A percentile compares a stretch with the other conserved stretches of the same genome.
Evolutionary conservation across 2,113 vertebrate species (phyloP).

Genomic region (Phalacrocorax aristotelis): DNA sequence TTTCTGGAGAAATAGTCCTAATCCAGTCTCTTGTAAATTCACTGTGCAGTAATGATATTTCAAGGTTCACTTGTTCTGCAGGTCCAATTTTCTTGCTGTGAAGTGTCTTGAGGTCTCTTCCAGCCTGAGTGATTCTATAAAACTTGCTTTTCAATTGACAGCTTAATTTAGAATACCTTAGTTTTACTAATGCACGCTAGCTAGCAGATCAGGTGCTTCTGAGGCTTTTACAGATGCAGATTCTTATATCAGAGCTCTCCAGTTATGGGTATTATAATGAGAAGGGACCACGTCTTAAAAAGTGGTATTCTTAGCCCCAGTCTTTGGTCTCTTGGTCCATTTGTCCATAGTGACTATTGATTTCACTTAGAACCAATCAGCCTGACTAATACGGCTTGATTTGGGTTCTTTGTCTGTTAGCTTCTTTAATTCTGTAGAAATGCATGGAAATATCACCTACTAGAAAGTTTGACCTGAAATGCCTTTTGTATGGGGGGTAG

Average conservation of each 20-base stretch:
- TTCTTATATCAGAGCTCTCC: neutral
- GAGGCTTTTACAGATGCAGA: slow-evolving; percentile 36
- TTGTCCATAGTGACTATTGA: slow-evolving; percentile 54
- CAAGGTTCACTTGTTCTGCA: slow-evolving; percentile 29
- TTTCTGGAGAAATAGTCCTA: neutral
- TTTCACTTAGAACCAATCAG: slow-evolving; percentile 46
- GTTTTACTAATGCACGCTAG: neutral
- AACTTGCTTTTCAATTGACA: slow-evolving; percentile 26
- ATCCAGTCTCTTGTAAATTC: neutral
- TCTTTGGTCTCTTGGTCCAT: slow-evolving; percentile 61
- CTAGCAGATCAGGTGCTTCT: neutral
- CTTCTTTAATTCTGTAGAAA: slow-evolving; percentile 66
- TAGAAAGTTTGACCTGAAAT: slow-evolving; percentile 60
- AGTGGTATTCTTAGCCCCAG: slow-evolving; percentile 20
- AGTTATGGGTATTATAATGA: neutral
- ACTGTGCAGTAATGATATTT: slow-evolving; percentile 12
- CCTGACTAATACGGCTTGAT: slow-evolving; percentile 35
- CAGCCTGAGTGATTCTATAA: slow-evolving; percentile 7
- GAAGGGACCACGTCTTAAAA: neutral
- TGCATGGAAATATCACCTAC: slow-evolving; percentile 61
- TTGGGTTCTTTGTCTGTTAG: slow-evolving; percentile 52
- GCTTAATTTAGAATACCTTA: slow-evolving; percentile 9
- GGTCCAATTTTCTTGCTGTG: neutral
- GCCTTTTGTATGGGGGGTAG: slow-evolving; percentile 59
- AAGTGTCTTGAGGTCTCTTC: slow-evolving; percentile 47